Evolutionary conservation across 2,113 vertebrate species (phyloP), one percentile per base, ranked within the genome.

Genomic region (Megaleporinus macrocephalus): DNA sequence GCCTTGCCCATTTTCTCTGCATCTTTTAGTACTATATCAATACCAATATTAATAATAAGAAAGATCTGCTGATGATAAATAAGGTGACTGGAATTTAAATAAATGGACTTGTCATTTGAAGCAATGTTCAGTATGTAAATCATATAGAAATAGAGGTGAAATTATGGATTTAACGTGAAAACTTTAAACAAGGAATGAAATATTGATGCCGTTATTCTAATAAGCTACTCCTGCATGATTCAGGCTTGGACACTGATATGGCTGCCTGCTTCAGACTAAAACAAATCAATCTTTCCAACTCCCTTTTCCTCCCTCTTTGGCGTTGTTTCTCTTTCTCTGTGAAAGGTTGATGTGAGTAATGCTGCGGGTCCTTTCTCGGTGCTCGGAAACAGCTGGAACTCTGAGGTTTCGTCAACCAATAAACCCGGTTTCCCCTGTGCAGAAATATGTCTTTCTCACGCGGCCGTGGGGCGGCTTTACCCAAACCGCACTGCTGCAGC

Each of bases 361-460:
- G 71, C 71, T 73, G 73, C 65, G 51, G 68, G 70, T 75, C 61
- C 84, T 76, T 74, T 86, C 71, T 82, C 47, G 79, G 47, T 76
- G 78, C 76, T 75, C 78, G 70, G 82, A 87, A 90, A 85, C 88
- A 89, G 89, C 87, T 91, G 86, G 79, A 84, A 86, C 78, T 83
- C 88, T 88, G 77, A 89, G 80, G 85, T 90, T 92, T 92, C 81
- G 85, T 86, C 86, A 88, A 88, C 86, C 84, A 91, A 91, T 92
- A 92, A 92, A 91, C 86, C 81, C 83, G 55, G 78, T 90, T 87
- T 90, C 84, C 87, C 87, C 77, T 59, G 71, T 76, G 76, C 72
- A 84, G 85, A 86, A 80, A 86, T 81, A 80, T 79, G 83, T 86
- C 79, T 88, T 84, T 78, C 80, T 83, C 76, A 73, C 20, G 66